Base-by-base conservation (phyloP, 2,797 vertebrate genomes). In the Sebastes dallii region DNA sequence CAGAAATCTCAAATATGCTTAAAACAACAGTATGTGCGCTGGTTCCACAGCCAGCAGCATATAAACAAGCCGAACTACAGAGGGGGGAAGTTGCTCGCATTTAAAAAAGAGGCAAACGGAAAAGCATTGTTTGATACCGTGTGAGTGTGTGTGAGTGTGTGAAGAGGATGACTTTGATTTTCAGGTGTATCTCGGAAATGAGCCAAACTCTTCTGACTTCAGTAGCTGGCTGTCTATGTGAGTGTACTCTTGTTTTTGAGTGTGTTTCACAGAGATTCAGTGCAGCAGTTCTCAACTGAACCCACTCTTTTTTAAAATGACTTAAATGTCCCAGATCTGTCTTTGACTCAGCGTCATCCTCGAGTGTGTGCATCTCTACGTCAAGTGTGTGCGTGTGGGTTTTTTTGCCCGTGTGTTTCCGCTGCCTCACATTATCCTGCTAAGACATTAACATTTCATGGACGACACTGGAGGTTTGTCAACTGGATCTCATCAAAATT, bases 271-370 rank as follows among this genome's bases (percentile, higher is more conserved):
- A 62, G 71, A 72, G 46, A 78, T 74, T 79, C 71, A 79, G 58
- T 77, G 75, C 79, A 78, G 76, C 72, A 83, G 70, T 67, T 88
- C 77, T 86, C 70, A 60, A 32, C 72, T 71, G 69, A 88, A 80
- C 83, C 29, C 59, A 22, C 67, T 72, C 46, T 39, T 55, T 60
- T 67, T 68, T 72, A 73, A 82, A 62, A 72, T 62, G 82, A 77
- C 73, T 89, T 90, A 86, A 87, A 89, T 85, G 91, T 87, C 92
- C 91, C 89, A 90, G 92, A 92, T 93, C 89, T 90, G 88, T 91
- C 90, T 92, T 82, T 91, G 87, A 89, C 78, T 86, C 82, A 77
- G 68, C 36, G 8, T 76, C 83, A 66, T 86, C 73, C 70, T 52
- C 34, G 3, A 60, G 75, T 77, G 66, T 36, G 64, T 36, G 6